Conservation (phyloP, 30 jellyfish, hydroid and myxozoan species). For the Phacellophora camtschatica region DNA sequence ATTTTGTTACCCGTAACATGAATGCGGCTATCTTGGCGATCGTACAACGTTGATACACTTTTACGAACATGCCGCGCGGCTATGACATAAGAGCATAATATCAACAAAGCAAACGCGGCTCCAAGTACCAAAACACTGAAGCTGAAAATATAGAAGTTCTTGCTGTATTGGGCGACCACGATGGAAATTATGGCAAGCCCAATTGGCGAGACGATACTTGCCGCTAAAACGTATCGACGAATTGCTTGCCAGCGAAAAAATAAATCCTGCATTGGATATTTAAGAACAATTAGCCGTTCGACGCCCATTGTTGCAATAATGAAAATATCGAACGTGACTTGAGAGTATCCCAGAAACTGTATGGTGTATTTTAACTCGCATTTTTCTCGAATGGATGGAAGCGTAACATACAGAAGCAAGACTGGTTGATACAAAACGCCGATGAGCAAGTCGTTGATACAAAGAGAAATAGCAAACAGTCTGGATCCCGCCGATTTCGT, state of each 20-base stretch:
- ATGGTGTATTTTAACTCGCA: background rate
- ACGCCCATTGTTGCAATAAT: constrained; percentile 32
- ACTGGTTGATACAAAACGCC: constrained; percentile 18
- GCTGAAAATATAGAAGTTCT: constrained; percentile 29
- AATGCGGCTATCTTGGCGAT: background rate
- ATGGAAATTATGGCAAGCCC: background rate
- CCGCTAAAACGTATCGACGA: constrained; percentile 6
- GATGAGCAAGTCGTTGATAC: constrained; percentile 31
- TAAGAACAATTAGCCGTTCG: constrained; percentile 35
- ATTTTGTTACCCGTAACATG: background rate
- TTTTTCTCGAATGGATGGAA: background rate
- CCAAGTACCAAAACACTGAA: background rate
- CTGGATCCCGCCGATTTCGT: constrained; percentile 39
- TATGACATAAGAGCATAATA: background rate
- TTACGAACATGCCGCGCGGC: constrained; percentile 21
- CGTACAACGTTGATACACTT: constrained; percentile 11
- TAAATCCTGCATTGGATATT: constrained; percentile 2
- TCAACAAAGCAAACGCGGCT: background rate
- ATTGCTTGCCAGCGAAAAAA: constrained; percentile 29
- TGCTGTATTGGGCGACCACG: constrained; percentile 8
- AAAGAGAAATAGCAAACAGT: constrained; percentile 4
- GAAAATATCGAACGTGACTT: background rate
- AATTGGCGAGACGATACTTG: background rate
- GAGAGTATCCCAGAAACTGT: constrained; percentile 18
- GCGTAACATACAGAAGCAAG: background rate